These are phyloP conservation scores for Rhodeus uyekii DNA, from an alignment of 2,797 vertebrate genomes.

Conservation along the genomic window DNA sequence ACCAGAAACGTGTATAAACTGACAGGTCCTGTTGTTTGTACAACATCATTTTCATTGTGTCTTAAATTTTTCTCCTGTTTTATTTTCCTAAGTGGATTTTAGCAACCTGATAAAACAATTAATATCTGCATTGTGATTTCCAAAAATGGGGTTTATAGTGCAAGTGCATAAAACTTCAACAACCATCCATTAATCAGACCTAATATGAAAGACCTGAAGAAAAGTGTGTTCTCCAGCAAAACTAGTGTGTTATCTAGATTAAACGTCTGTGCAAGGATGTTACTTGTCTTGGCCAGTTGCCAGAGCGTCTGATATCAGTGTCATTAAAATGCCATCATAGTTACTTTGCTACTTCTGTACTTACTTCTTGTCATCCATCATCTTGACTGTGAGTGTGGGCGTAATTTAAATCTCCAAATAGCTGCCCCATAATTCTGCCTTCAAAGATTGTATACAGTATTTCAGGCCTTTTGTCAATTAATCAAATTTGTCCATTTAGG, in stretches of 20 bases:
- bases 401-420: conserved; percentile 59
- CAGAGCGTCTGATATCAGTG: conserved; percentile 52
- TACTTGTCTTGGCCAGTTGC: conserved; percentile 43
- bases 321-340: conserved; percentile 60
- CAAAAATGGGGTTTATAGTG: conserved; percentile 24
- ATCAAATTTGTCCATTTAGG: conserved; percentile 38
- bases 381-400: conserved; percentile 44
- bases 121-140: conserved; percentile 24
- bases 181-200: conserved; percentile 44
- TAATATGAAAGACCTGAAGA: conserved; percentile 34
- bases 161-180: conserved; percentile 28
- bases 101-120: conserved; percentile 23
- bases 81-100: conserved; percentile 33
- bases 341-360: conserved; percentile 55
- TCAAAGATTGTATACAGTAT: conserved; percentile 27
- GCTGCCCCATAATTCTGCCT: conserved; percentile 31
- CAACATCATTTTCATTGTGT: conserved; percentile 27
- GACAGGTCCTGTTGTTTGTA: conserved; percentile 12
- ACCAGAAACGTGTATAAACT: neutral
- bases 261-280: conserved; percentile 47
- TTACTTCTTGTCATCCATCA: conserved; percentile 48
- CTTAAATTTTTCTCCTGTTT: conserved; percentile 36
- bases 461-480: conserved; percentile 37
- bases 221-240: conserved; percentile 26
- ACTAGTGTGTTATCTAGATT: conserved; percentile 42